These are phyloP conservation scores for Phthorimaea operculella DNA, from an alignment of 1,140 invertebrate genomes.

Conservation along the genomic window DNA sequence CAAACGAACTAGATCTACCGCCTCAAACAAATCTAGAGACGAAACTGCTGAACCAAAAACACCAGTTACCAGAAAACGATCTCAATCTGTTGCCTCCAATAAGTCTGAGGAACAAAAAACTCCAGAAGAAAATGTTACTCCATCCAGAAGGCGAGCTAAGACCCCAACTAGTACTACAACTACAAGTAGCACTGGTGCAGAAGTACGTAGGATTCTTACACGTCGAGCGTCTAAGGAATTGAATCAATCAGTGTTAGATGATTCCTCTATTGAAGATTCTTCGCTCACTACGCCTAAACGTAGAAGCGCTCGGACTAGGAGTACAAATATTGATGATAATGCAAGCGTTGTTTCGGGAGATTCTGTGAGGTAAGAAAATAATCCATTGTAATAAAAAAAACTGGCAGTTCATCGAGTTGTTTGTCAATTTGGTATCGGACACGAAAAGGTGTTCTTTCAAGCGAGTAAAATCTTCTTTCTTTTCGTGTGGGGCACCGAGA, in stretches of 20 bases:
- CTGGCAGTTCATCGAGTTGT: too few relatives aligned
- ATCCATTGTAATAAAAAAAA: too few relatives aligned
- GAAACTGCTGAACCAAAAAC: constrained; percentile 25
- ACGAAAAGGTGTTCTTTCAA: too few relatives aligned
- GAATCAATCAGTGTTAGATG: constrained; percentile 27
- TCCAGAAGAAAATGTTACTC: constrained; percentile 22
- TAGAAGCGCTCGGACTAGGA: constrained; percentile 32
- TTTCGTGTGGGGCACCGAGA: too few relatives aligned
- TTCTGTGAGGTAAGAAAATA: constrained; percentile 29
- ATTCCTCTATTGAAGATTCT: constrained; percentile 7
- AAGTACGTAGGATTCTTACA: constrained; percentile 46
- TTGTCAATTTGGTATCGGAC: too few relatives aligned
- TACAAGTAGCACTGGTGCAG: constrained; percentile 9
- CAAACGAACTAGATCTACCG: constrained; percentile 34
- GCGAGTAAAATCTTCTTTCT: too few relatives aligned
- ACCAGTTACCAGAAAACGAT: constrained; percentile 27
- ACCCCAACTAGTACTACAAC: constrained; percentile 26
- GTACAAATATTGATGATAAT: constrained; percentile 46
- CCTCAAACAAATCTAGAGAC: constrained; percentile 21
- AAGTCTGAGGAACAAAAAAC: constrained; percentile 31
- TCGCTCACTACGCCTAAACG: constrained; percentile 30
- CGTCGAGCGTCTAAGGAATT: constrained; percentile 44
- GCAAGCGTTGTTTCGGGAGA: constrained; percentile 39
- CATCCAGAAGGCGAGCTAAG: constrained; percentile 31
- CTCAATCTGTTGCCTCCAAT: constrained; percentile 33